These are phyloP conservation scores for Spisula subtruncata DNA, from an alignment of 2,888 invertebrate genomes.

Conservation along the genomic window DNA sequence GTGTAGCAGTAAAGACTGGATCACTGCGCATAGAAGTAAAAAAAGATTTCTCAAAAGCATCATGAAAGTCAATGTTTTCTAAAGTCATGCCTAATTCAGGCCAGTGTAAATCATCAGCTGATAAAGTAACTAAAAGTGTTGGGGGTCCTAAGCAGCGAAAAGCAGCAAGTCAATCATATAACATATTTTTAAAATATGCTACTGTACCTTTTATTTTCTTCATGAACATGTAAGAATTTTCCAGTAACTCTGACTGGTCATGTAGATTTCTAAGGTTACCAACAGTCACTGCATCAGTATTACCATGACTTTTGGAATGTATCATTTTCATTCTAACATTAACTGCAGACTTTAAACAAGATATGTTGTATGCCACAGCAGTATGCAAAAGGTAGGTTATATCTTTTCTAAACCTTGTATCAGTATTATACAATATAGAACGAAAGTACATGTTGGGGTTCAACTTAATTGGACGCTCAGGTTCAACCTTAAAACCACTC, in stretches of 20 bases:
- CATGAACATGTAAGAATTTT: slow-evolving; percentile 61
- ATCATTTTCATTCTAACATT: slow-evolving; percentile 57
- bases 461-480: slow-evolving; percentile 31
- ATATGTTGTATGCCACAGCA: slow-evolving; percentile 54
- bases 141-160: slow-evolving; percentile 57
- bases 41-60: slow-evolving; percentile 43
- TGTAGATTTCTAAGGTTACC: not conserved
- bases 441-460: slow-evolving; percentile 55
- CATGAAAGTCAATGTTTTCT: slow-evolving; percentile 41
- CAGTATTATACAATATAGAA: slow-evolving; percentile 51
- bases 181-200: slow-evolving; percentile 51
- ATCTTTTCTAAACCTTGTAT: slow-evolving; percentile 46
- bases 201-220: slow-evolving; percentile 44
- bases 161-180: slow-evolving; percentile 54
- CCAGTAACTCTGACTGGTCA: not conserved
- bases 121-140: slow-evolving; percentile 66
- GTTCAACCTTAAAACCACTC: slow-evolving; percentile 35
- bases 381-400: slow-evolving; percentile 57
- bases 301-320: not conserved
- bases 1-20: slow-evolving; percentile 55
- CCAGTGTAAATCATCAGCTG: slow-evolving; percentile 71
- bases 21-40: slow-evolving; percentile 40
- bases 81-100: slow-evolving; percentile 62
- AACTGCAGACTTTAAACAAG: slow-evolving; percentile 42
- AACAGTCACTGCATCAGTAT: slow-evolving; percentile 28